Evolutionary conservation across 1,140 invertebrate genomes (phyloP), one percentile per base, ranked within the genome.

Genomic region (Aleiodes sp.): DNA sequence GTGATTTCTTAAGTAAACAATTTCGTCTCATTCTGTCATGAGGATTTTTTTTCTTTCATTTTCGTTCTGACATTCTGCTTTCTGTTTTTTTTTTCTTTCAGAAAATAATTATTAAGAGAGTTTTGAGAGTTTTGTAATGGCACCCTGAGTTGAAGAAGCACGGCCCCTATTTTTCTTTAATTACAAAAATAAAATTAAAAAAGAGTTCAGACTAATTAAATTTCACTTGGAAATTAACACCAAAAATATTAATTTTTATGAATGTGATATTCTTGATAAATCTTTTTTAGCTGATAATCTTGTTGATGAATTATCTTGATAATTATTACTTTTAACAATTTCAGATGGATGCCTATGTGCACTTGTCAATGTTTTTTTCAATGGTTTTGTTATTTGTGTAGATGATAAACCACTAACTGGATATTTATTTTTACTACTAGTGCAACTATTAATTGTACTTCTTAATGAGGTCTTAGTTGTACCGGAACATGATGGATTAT

Each of bases 261-360:
- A 84, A 21, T 84, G 80, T 26, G 81, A 82, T 67, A 78, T 71
- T 63, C 80, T 80, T 4, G 79, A 76, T 9, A 76, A 75, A 68
- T 85, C 82, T 68, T 84, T 83, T 62, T 79, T 83, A 1, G 64
- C 64, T 4, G 77, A 37, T 14, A 79, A 43, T 41, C 61, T 33
- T 16, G 41, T 52, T 4, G 62, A 24, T 14, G 72, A 68, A 37
- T 69, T 74, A 24, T 69, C 63, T 57, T 67, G 73, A 33, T 71
- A 70, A 16, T 63, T 29, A 57, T 70, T 73, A 14, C 78, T 74
- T 70, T 80, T 75, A n/a, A 72, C 57, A 29, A 59, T 59, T 39
- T 90, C 88, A 52, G 89, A 87, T 4, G 90, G 89, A 82, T 91
- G 88, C 70, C 88, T 87, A 73, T 90, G 89, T 59, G 87, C 88